These are phyloP conservation scores for Mesopsocus fuscifrons DNA, from an alignment of 2,888 invertebrate species.

Conservation along the genomic window DNA sequence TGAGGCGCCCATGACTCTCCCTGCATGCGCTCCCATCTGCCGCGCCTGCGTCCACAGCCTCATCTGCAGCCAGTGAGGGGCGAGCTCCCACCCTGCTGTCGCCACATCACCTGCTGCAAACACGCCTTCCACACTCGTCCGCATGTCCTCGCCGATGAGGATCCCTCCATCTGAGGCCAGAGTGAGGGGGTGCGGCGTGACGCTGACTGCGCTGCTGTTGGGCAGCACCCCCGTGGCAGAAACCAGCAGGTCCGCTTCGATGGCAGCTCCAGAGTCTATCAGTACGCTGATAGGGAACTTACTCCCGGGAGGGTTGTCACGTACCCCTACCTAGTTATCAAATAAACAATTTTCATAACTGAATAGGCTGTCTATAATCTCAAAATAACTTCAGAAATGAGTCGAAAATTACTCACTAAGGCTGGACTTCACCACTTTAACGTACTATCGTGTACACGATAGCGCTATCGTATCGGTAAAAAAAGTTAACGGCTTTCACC, in stretches of 20 bases:
- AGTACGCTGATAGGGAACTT: constrained; percentile 51
- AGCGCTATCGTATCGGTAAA: too few species aligned
- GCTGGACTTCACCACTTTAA: too few species aligned
- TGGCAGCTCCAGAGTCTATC: constrained; percentile 48
- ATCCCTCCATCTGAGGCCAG: constrained; percentile 61
- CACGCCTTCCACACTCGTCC: constrained; percentile 54
- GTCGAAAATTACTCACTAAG: too few species aligned
- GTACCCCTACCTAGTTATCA: too few species aligned
- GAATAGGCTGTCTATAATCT: too few species aligned
- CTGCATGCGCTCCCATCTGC: constrained; percentile 92
- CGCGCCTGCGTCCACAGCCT: constrained; percentile 95
- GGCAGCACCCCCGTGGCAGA: constrained; percentile 89
- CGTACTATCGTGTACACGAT: too few species aligned
- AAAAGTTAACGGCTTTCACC: too few species aligned
- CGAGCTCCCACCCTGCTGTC: constrained; percentile 53
- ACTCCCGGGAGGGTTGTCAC: too few species aligned
- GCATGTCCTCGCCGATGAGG: constrained; percentile 66
- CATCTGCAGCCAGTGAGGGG: constrained; percentile 84
- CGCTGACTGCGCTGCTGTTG: constrained; percentile 36
- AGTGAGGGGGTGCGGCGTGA: constrained; percentile 25
- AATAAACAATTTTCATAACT: too few species aligned
- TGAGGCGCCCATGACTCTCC: constrained; percentile 62
- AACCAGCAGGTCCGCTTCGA: constrained; percentile 76
- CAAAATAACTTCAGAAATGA: too few species aligned
- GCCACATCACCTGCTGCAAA: constrained; percentile 96